A percentile compares a stretch with the other conserved stretches of the same genome.
phyloP scores from a whole-genome alignment of 2,797 vertebrate genomes.

The Gallinago stenura region DNA sequence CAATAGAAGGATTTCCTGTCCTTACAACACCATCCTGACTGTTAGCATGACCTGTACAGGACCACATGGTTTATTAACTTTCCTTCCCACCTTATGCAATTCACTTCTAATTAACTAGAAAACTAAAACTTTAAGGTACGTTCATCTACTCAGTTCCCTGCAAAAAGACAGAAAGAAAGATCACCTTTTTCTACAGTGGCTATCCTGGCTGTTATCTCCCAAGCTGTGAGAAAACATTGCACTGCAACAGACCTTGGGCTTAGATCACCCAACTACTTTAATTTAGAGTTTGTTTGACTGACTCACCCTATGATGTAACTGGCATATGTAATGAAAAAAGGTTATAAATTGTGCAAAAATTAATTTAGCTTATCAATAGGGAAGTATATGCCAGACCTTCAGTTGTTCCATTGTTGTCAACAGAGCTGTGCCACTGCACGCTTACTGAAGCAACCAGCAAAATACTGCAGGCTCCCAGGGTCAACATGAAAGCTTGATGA shows the following conservation, averaged over 20 bases:
- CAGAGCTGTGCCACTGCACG: background rate
- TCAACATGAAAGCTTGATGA: background rate
- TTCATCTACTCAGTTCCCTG: background rate
- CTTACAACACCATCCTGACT: background rate
- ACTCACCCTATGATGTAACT: background rate
- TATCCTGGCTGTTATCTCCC: background rate
- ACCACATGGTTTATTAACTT: background rate
- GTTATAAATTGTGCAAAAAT: background rate
- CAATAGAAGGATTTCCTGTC: background rate
- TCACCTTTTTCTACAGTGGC: background rate
- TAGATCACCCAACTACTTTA: background rate
- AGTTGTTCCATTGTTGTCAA: background rate
- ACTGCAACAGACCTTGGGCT: background rate
- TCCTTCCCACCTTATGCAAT: background rate
- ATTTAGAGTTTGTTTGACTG: background rate
- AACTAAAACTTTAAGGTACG: constrained; percentile 1
- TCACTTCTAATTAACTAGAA: background rate
- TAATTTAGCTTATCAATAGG: background rate
- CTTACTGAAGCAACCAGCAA: background rate
- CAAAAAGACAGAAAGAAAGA: background rate
- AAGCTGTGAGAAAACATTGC: background rate
- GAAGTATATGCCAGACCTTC: background rate
- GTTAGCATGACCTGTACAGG: background rate
- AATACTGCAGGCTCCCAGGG: background rate
- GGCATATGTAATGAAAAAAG: background rate